Evolutionary conservation across 2,888 invertebrate genomes (phyloP).

Genomic region (Lumbricus terrestris): DNA sequence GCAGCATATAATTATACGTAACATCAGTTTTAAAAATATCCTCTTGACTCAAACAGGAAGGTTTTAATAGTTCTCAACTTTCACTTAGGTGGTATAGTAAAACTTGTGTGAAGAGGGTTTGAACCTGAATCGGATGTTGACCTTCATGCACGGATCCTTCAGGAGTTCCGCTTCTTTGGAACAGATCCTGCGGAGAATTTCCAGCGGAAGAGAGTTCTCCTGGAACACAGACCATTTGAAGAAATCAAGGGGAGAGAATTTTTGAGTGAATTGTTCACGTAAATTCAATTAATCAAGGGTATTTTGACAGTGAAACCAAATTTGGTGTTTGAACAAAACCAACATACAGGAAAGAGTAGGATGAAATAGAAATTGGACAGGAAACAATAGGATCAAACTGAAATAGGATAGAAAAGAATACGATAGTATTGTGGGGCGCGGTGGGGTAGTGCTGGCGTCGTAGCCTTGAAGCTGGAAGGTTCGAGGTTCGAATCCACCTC

Average conservation of each 20-base stretch:
- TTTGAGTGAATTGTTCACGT: neutral
- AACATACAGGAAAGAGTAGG: too few species aligned
- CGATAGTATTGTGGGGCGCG: too few species aligned
- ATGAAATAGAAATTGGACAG: too few species aligned
- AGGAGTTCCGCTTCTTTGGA: conserved; percentile 56
- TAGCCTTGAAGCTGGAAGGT: too few species aligned
- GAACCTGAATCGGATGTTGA: conserved; percentile 48
- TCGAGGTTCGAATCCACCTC: too few species aligned
- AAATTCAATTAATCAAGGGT: neutral
- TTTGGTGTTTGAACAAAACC: too few species aligned
- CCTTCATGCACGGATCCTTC: conserved; percentile 50
- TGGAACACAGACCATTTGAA: conserved; percentile 34
- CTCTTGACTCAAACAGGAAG: neutral
- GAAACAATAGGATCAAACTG: too few species aligned
- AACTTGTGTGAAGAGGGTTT: neutral
- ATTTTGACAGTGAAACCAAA: neutral
- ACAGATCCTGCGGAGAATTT: conserved; percentile 55
- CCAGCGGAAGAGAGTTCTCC: conserved; percentile 57
- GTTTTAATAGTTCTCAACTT: neutral
- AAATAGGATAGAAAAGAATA: too few species aligned
- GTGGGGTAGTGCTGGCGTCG: too few species aligned
- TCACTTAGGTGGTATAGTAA: neutral
- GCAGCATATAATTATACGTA: too few species aligned
- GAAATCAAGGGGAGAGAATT: neutral
- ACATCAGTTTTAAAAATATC: neutral